Evolutionary conservation across 1,140 invertebrate genomes (phyloP).

Genomic region (Dreissena polymorpha): DNA sequence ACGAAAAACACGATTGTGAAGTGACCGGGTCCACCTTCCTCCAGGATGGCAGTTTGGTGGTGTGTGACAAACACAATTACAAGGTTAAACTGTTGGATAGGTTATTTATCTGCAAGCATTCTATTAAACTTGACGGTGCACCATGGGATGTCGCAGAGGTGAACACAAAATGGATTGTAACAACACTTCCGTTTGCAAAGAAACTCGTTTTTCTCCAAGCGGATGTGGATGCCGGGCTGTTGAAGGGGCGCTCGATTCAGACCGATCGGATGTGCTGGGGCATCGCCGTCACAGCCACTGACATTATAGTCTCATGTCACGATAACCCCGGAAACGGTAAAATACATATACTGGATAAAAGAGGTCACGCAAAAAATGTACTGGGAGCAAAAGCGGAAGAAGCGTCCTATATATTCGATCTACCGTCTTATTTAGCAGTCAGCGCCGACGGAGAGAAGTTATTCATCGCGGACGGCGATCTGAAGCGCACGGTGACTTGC

Average conservation of each 20-base stretch:
- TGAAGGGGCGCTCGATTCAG: conserved; percentile 34
- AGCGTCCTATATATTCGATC: conserved; percentile 9
- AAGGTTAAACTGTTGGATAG: conserved; percentile 38
- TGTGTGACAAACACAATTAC: conserved; percentile 52
- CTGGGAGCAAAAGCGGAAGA: conserved; percentile 39
- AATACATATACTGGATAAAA: conserved; percentile 42
- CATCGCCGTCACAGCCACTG: conserved; percentile 13
- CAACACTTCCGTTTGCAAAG: conserved; percentile 36
- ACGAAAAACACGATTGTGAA: conserved; percentile 48
- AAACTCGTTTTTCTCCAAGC: conserved; percentile 40
- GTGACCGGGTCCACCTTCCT: conserved; percentile 42
- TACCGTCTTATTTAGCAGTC: conserved; percentile 42
- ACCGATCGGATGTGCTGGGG: conserved; percentile 52
- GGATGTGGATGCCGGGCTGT: conserved; percentile 31
- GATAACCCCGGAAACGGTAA: conserved; percentile 50
- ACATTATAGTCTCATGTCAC: conserved; percentile 35
- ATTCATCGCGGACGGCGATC: conserved; percentile 42
- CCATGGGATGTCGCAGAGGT: conserved; percentile 47
- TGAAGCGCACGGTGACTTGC: conserved; percentile 40
- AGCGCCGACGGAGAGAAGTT: conserved; percentile 34
- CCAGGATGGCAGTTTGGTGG: conserved; percentile 28
- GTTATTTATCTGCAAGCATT: conserved; percentile 24
- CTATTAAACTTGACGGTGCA: conserved; percentile 27
- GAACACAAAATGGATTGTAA: conserved; percentile 43
- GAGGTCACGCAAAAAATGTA: conserved; percentile 40